Evolutionary conservation across 2,888 invertebrate genomes (phyloP).

Genomic region (Stenodema calcarata): DNA sequence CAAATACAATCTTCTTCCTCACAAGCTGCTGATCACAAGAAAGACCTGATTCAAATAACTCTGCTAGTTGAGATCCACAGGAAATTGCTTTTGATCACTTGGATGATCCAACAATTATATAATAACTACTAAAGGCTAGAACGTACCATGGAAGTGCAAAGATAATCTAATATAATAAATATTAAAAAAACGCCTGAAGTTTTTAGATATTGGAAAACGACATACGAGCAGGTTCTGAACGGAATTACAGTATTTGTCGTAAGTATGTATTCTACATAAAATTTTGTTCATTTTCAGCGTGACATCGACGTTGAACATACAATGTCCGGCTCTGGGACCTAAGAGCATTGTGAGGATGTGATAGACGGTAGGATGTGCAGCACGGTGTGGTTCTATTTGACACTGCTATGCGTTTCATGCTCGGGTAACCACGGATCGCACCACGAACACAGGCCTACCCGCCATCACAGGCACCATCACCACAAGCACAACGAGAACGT

Average conservation of each 20-base stretch:
- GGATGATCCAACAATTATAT: too few species aligned
- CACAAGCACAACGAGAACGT: conserved; percentile 50
- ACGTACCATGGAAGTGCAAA: too few species aligned
- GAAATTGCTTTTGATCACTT: too few species aligned
- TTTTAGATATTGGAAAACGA: too few species aligned
- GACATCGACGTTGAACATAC: conserved; percentile 6
- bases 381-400: conserved; percentile 38
- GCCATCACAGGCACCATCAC: conserved; percentile 50
- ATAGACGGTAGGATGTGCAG: conserved; percentile 34
- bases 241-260: neutral
- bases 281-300: conserved; percentile 12
- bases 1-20: too few species aligned
- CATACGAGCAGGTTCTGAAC: conserved; percentile 5
- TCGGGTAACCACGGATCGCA: conserved; percentile 4
- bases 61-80: too few species aligned
- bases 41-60: too few species aligned
- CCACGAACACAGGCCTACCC: conserved; percentile 32
- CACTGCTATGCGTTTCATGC: conserved; percentile 22
- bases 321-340: neutral
- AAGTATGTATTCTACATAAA: neutral
- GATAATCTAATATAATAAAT: too few species aligned
- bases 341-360: neutral
- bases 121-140: too few species aligned
- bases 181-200: too few species aligned
- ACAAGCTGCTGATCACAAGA: too few species aligned